A percentile compares a stretch with the other conserved stretches of the same genome.
phyloP scores from a whole-genome alignment of 2,888 invertebrate species.

The Callyntrura guangdongensis region DNA sequence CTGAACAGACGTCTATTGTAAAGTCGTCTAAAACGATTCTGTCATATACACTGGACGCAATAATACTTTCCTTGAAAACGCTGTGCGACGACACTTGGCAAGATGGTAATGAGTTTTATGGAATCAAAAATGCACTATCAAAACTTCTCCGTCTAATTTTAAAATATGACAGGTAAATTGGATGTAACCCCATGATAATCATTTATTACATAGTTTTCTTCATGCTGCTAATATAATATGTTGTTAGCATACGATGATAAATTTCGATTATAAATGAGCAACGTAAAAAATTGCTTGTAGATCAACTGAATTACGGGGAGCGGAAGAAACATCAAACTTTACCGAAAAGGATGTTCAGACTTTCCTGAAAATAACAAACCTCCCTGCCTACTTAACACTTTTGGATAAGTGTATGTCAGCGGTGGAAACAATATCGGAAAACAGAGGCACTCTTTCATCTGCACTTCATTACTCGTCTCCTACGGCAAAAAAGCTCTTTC shows the following conservation, averaged over 20 bases:
- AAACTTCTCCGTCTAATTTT: neutral
- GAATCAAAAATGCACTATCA: neutral
- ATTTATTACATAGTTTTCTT: neutral
- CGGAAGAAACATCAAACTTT: neutral
- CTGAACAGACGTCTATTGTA: neutral
- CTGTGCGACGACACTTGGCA: conserved; percentile 28
- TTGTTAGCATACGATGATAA: too few relatives aligned
- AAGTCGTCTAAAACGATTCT: neutral
- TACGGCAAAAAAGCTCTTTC: neutral
- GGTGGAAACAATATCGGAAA: conserved; percentile 33
- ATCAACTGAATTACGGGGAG: neutral
- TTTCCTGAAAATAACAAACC: conserved; percentile 40
- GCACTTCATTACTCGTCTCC: neutral
- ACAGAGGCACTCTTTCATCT: neutral
- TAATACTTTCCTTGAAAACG: neutral
- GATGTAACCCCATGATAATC: neutral
- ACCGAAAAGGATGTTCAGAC: conserved; percentile 32
- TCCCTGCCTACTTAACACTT: conserved; percentile 1
- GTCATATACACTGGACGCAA: neutral
- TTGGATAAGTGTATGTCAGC: conserved; percentile 46
- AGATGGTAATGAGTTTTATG: neutral
- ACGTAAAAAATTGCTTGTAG: too few relatives aligned
- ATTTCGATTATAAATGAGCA: too few relatives aligned
- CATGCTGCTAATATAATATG: too few relatives aligned
- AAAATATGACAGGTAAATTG: neutral